Evolutionary conservation across 2,113 vertebrate species (phyloP).

Genomic region (Scytalopus superciliaris): DNA sequence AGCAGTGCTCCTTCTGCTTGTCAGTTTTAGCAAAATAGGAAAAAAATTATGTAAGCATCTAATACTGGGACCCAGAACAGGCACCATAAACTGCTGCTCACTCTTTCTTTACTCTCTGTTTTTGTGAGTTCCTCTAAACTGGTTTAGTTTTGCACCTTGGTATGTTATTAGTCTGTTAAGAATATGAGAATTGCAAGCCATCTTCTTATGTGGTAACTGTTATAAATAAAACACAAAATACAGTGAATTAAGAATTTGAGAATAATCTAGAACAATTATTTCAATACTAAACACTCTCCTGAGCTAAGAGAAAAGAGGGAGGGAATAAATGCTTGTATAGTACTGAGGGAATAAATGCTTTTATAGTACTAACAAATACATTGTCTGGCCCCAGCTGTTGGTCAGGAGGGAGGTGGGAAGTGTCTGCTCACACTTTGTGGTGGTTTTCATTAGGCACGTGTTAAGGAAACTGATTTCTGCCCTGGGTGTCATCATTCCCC

Average conservation of each 20-base stretch:
- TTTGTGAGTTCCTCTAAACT: background rate
- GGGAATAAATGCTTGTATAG: background rate
- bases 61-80: background rate
- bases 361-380: background rate
- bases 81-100: background rate
- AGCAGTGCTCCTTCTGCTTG: background rate
- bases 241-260: background rate
- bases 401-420: background rate
- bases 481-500: background rate
- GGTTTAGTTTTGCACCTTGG: background rate
- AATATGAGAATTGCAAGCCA: fast-evolving
- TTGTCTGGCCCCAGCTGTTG: background rate
- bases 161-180: background rate
- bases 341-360: background rate
- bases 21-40: background rate
- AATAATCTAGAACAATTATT: background rate
- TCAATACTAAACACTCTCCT: background rate
- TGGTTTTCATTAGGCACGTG: background rate
- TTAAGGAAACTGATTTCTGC: background rate
- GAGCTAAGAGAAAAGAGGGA: background rate
- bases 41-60: background rate
- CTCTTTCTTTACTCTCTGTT: background rate
- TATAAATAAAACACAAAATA: background rate
- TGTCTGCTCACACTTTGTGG: background rate
- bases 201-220: background rate